Base-by-base conservation (phyloP, 2,888 invertebrate species). In the Zygogramma bicolorata region DNA sequence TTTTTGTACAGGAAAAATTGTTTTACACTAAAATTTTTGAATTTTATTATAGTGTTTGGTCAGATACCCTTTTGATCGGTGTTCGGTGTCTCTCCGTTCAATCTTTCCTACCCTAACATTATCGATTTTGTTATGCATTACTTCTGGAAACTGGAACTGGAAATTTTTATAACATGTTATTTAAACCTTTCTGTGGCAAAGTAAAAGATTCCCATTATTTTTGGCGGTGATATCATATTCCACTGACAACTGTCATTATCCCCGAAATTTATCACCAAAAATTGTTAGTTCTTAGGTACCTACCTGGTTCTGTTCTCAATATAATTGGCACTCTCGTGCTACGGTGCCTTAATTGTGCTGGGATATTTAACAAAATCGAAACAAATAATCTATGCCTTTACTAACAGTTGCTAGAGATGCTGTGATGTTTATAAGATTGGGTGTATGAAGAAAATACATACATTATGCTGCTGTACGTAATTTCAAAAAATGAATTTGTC, bases 251-350 rank as follows among this genome's bases (percentile, higher is more conserved):
- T 20, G 20, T 63, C 20, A 63, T 63, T 63, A 63, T 25, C 20
- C n/a, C 10, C 6, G 18, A 63, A 25, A 63, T 63, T 63, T 63
- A 63, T 63, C 63, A 63, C 63, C 63, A 63, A 27, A 63, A 46
- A 63, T 63, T 63, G 46, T 25, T 46, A 18, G 42, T 46, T 63
- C 42, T 63, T 63, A 63, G n/a, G n/a, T n/a, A n/a, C n/a, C n/a
- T n/a, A n/a, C n/a, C 63, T 46, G 46, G 63, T 25, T 61, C 15
- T 22, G 18, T 40, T 61, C 20, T 25, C 22, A 15, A 25, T 53
- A 22, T 61, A 61, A 61, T 61, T 61, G 61, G 25, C 40, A 61
- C 20, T 40, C 20, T 53, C 53, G 27, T 27, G 53, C 27, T 53
- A 13, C 3, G 25, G 27, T 22, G n/a, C 10, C 15, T 53, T 53